Conservation (phyloP, 2,113 vertebrate species). For the Poeciliopsis retropinna region DNA sequence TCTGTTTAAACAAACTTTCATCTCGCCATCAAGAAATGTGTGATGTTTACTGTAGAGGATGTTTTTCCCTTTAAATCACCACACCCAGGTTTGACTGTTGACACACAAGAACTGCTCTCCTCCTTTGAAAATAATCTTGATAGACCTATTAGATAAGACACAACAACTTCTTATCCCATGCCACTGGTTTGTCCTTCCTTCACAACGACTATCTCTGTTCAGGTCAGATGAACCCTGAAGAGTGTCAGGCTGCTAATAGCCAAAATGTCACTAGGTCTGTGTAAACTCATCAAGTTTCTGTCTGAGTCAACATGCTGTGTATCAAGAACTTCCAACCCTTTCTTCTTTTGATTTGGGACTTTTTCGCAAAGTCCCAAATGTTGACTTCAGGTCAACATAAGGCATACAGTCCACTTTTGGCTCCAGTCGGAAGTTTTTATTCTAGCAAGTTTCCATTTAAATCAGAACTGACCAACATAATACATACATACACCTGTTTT, state of each 20-base stretch:
- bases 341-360: not conserved
- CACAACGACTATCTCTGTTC: too few species aligned
- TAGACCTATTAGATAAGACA: too few species aligned
- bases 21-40: conserved; percentile 41
- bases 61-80: conserved; percentile 19
- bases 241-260: too few species aligned
- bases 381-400: not conserved
- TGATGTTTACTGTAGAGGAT: conserved; percentile 55
- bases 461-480: conserved; percentile 34
- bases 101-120: too few species aligned
- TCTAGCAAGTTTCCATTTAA: conserved; percentile 29
- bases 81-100: too few species aligned
- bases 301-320: too few species aligned
- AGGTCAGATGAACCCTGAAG: too few species aligned
- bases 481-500: conserved; percentile 33
- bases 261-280: too few species aligned
- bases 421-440: conserved; percentile 40
- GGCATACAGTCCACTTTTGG: not conserved
- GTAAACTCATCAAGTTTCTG: too few species aligned
- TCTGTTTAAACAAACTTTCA: conserved; percentile 29
- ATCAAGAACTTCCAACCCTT: not conserved
- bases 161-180: too few species aligned
- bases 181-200: too few species aligned
- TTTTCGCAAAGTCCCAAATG: not conserved
- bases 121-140: too few species aligned